Conservation (phyloP, 2,888 invertebrate genomes). For the Drosophila prolongata region DNA sequence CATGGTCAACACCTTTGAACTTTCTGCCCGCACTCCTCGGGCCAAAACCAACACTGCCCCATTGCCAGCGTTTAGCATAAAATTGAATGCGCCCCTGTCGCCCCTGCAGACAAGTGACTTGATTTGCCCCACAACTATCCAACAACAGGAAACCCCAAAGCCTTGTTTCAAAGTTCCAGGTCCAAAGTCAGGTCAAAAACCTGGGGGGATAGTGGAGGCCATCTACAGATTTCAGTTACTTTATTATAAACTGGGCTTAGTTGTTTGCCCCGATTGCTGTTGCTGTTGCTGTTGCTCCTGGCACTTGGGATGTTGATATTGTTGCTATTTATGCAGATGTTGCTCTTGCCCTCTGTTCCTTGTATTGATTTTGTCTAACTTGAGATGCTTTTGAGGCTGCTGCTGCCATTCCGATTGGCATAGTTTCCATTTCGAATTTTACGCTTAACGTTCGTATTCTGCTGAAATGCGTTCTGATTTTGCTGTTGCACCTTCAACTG, state of each 20-base stretch:
- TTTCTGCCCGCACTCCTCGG: constrained; percentile 49
- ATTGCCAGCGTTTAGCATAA: constrained; percentile 59
- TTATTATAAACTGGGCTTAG: constrained; percentile 75
- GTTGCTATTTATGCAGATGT: constrained; percentile 34
- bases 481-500: background rate
- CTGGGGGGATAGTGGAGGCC: constrained; percentile 21
- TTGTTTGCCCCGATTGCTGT: constrained; percentile 49
- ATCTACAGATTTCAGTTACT: constrained; percentile 72
- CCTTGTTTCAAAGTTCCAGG: constrained; percentile 56
- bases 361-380: constrained; percentile 15
- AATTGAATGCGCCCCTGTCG: constrained; percentile 40
- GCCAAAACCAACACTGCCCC: constrained; percentile 38
- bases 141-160: constrained; percentile 45
- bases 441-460: too few relatives aligned
- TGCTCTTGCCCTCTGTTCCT: background rate
- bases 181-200: constrained; percentile 64
- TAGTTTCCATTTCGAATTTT: constrained; percentile 11
- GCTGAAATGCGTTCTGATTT: too few relatives aligned
- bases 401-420: constrained; percentile 3
- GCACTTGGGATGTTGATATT: constrained; percentile 3
- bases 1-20: constrained; percentile 76
- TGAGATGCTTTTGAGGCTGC: background rate
- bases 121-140: constrained; percentile 46
- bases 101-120: constrained; percentile 43
- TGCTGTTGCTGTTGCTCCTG: constrained; percentile 4